phyloP scores from a whole-genome alignment of 2,797 vertebrate genomes.

The Syndactyla subalaris region DNA sequence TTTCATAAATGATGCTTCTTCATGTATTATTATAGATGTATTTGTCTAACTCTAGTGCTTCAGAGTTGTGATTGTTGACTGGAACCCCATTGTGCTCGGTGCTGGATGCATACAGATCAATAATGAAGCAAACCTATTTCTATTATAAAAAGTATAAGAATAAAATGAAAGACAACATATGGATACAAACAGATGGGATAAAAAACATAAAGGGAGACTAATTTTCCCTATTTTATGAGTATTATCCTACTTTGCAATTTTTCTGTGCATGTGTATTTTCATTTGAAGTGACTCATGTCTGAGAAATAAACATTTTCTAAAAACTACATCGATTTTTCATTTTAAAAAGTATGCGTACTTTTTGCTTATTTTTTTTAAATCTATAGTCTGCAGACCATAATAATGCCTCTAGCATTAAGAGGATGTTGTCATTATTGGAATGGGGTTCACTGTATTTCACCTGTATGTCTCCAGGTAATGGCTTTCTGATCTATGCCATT shows the following conservation, averaged over 20 bases:
- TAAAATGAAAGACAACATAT: not conserved
- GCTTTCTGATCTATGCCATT: not conserved
- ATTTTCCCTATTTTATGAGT: not conserved
- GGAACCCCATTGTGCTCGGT: not conserved
- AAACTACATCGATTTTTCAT: not conserved
- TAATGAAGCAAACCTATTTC: not conserved
- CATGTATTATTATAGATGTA: not conserved
- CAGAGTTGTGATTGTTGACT: not conserved
- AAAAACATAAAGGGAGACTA: not conserved
- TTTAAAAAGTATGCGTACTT: accelerated
- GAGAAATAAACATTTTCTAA: not conserved
- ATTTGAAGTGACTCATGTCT: not conserved
- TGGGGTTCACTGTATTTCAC: not conserved
- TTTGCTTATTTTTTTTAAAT: not conserved
- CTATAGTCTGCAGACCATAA: not conserved
- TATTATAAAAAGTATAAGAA: not conserved
- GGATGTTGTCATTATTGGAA: not conserved
- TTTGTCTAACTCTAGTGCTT: not conserved
- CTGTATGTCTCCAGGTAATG: not conserved
- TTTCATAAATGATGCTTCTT: not conserved
- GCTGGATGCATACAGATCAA: not conserved
- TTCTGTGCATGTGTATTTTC: not conserved
- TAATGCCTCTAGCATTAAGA: not conserved
- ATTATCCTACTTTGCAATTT: not conserved
- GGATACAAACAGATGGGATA: not conserved